Evolutionary conservation across 2,797 vertebrate species (phyloP).

Genomic region (Anomalospiza imberbis): DNA sequence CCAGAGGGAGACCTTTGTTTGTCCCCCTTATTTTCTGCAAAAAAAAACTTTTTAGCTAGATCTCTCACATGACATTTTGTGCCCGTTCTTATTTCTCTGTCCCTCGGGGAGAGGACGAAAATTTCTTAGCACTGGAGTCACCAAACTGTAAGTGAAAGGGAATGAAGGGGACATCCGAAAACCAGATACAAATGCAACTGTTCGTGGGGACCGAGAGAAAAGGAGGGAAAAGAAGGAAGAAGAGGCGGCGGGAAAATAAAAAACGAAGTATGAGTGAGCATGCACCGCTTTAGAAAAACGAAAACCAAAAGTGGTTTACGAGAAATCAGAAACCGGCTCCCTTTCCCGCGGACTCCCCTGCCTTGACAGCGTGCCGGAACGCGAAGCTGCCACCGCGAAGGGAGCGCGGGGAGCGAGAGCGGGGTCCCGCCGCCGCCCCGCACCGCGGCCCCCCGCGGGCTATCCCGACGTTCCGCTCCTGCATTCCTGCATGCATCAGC

Average conservation of each 20-base stretch:
- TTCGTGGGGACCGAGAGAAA: not conserved
- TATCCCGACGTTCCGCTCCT: not conserved
- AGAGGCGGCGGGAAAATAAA: not conserved
- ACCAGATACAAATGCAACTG: slow-evolving; percentile 16
- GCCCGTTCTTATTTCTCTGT: slow-evolving; percentile 15
- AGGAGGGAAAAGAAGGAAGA: not conserved
- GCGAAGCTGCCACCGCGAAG: not conserved
- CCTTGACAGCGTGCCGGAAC: not conserved
- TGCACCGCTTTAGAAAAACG: not conserved
- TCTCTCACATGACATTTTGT: slow-evolving; percentile 33
- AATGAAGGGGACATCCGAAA: not conserved
- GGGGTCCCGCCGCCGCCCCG: not conserved
- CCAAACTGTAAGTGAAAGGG: not conserved
- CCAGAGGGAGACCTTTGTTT: slow-evolving; percentile 31
- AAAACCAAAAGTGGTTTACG: not conserved
- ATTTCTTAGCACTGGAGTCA: not conserved
- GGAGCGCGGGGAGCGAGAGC: not conserved
- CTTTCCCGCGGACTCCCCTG: not conserved
- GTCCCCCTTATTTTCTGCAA: slow-evolving; percentile 42
- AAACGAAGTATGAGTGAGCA: not conserved
- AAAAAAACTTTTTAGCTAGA: slow-evolving; percentile 64
- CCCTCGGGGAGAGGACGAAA: not conserved
- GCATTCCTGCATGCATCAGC: slow-evolving; percentile 1
- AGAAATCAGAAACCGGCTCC: not conserved
- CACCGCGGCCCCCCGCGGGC: not conserved